Base-by-base conservation (phyloP, 2,113 vertebrate species). In the Sinocyclocheilus anophthalmus region DNA sequence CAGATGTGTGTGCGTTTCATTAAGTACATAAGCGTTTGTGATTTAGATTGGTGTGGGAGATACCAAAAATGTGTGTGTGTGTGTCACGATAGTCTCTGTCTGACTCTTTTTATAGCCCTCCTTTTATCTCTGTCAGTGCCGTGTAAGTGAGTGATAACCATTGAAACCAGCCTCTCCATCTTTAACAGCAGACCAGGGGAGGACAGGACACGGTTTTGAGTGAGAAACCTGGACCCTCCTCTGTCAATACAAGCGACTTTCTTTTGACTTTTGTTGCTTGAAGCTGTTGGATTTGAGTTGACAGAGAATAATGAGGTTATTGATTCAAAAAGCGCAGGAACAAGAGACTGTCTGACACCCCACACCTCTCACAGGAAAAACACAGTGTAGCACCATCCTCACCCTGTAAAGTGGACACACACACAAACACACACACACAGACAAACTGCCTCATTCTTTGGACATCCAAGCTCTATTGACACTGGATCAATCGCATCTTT, bases 271-370 rank as follows among this genome's bases (percentile, higher is more conserved):
- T 94, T 93, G 91, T 93, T 90, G 92, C 92, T 93, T 48, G 85
- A 91, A 93, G 91, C 91, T 92, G 91, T 93, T 95, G 92, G 92
- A 94, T 94, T 94, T 94, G 93, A 94, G 91, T 94, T 94, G 93
- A 94, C 93, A 94, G 94, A 95, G 94, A 94, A 93, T 94, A 95
- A 94, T 94, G 94, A 94, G 93, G 92, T 92, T 95, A 95, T 94
- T 86, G 94, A 95, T 94, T 91, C 73, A 90, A 91, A 91, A 91
- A 92, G 93, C 92, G 90, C 91, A 90, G 88, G 92, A 93, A 93
- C 93, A 93, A 93, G 93, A 67, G 93, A 93, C 92, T 94, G 92
- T 92, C 93, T 93, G 93, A 93, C 94, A 93, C 93, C 93, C 93
- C 90, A 86, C 88, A 90, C 91, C 89, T 93, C 89, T 93, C 92